Evolutionary conservation across 2,113 vertebrate species (phyloP), one percentile per base, ranked within the genome.

Genomic region (Megalops atlanticus): DNA sequence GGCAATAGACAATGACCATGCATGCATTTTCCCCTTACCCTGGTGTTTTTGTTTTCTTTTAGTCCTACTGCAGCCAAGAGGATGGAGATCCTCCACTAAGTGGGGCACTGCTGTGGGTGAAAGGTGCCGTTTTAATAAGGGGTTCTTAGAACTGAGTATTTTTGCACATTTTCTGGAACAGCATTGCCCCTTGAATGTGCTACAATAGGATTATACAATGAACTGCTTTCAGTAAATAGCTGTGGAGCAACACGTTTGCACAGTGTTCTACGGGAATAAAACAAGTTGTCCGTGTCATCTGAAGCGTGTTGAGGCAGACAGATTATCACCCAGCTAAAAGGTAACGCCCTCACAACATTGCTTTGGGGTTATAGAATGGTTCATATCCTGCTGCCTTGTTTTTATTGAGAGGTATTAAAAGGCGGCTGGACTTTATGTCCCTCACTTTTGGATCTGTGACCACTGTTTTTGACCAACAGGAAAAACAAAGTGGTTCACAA

Each of bases 171-270:
- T 24, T 6, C 24, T 58, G n/a, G 52, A 58, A 8, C 24, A 58
- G 18, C 24, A 58, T 58, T 58, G 24, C 24, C 18, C 24, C 52
- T 58, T 58, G 5, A 58, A 18, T 58, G 52, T 58, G n/a, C 1
- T 41, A 1, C n/a, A 41, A 43, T 74, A 74, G n/a, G 33, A 64
- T 43, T 78, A 64, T 39, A 77, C 47, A 77, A 38, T 77, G 24
- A 58, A 21, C 35, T 8, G 16, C n/a, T 4, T 40, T 77, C 21
- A 54, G 15, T 39, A 54, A 58, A n/a, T n/a, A 77, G 3, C 14
- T 15, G 31, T 72, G 18, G n/a, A 11, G 40, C 39, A 54, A 64
- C 35, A 64, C 76, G 11, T 40, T 39, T 64, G 49, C 49, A 39
- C 11, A 64, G 5, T 64, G 24, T 38, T n/a, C 36, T 58, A 24